A percentile compares a stretch with the other conserved stretches of the same genome.
Conservation (phyloP, 1,140 invertebrate species). For the Bombus superbus region DNA sequence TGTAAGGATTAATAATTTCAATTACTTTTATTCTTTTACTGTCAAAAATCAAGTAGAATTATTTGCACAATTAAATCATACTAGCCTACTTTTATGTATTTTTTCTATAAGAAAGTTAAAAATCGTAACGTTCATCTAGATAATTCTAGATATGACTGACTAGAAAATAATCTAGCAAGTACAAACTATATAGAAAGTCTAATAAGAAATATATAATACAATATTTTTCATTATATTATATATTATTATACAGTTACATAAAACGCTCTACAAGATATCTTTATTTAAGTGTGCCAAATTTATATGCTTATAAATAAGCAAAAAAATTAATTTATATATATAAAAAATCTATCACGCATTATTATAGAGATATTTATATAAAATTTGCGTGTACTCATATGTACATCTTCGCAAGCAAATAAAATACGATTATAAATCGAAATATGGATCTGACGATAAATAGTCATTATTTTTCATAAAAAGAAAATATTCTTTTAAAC, state of each 20-base stretch:
- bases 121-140: background rate
- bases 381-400: background rate
- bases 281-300: conserved; percentile 23
- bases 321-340: conserved; percentile 1
- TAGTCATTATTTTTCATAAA: background rate
- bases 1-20: conserved; percentile 22
- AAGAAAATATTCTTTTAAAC: background rate
- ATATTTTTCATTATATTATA: background rate
- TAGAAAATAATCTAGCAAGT: conserved; percentile 42
- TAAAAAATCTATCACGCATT: background rate
- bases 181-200: conserved; percentile 22
- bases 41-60: background rate
- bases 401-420: conserved; percentile 22
- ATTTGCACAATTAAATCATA: background rate
- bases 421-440: conserved; percentile 14
- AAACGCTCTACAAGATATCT: conserved; percentile 3
- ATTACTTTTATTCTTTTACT: conserved; percentile 19
- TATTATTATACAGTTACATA: background rate
- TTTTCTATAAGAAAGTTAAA: background rate
- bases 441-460: background rate
- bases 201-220: background rate
- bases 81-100: conserved; percentile 15
- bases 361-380: background rate
- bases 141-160: conserved; percentile 29
- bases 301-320: conserved; percentile 20